phyloP scores from a whole-genome alignment of 2,888 invertebrate genomes.

The Dendrolimus houi region DNA sequence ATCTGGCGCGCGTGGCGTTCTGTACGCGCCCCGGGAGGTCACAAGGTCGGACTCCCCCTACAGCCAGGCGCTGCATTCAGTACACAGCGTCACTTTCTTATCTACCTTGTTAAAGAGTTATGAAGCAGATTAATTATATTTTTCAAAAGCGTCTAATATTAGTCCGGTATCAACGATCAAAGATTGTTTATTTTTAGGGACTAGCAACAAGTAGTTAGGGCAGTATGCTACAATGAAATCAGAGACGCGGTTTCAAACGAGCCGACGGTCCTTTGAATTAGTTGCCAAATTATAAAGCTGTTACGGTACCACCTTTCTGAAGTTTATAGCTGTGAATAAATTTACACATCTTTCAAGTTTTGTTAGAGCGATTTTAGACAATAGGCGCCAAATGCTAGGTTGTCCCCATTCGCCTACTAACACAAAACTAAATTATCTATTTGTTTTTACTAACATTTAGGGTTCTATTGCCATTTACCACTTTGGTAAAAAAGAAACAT shows the following conservation, averaged over 20 bases:
- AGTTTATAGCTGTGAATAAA: not conserved
- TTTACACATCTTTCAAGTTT: not conserved
- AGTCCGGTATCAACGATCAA: not conserved
- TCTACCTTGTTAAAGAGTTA: too few relatives aligned
- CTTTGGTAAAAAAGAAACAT: too few relatives aligned
- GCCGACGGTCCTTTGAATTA: not conserved
- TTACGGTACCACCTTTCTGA: not conserved
- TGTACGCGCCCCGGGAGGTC: too few relatives aligned
- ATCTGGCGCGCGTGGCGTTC: too few relatives aligned
- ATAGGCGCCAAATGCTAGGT: not conserved
- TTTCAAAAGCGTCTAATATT: too few relatives aligned
- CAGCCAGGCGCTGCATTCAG: too few relatives aligned
- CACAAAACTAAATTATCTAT: not conserved
- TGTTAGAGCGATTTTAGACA: not conserved
- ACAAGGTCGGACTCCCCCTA: too few relatives aligned
- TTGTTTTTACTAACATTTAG: too few relatives aligned
- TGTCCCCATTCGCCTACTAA: not conserved
- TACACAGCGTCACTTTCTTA: too few relatives aligned
- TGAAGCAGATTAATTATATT: too few relatives aligned
- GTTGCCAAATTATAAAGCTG: not conserved
- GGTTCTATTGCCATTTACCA: too few relatives aligned
- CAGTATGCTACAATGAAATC: not conserved
- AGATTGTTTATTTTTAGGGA: not conserved
- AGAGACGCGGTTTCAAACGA: not conserved
- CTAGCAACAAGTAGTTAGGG: not conserved